Percentiles rank a stretch among this genome's conserved stretches.
These are phyloP conservation scores for Vidua macroura DNA, from an alignment of 2,113 vertebrate species.

Conservation along the genomic window DNA sequence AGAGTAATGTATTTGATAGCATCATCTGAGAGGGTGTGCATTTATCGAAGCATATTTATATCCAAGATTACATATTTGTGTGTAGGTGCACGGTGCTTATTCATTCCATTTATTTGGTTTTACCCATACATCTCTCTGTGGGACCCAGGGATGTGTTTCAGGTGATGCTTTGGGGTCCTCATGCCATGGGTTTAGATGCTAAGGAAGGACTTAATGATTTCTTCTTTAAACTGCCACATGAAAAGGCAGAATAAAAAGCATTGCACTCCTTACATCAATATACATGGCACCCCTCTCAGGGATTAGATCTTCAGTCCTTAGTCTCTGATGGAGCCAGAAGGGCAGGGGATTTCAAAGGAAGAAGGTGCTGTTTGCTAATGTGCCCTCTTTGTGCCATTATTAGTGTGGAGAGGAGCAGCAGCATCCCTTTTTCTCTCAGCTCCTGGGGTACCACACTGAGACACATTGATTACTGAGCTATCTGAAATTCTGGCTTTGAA, in stretches of 20 bases:
- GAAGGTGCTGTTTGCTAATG: background rate
- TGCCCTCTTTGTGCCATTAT: background rate
- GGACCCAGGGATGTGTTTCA: background rate
- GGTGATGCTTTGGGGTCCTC: background rate
- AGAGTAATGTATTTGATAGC: conserved; percentile 19
- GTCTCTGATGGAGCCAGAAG: background rate
- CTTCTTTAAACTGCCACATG: background rate
- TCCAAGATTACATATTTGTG: background rate
- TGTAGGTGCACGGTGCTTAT: background rate
- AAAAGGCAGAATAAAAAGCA: background rate
- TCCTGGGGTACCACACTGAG: background rate
- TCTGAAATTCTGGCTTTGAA: background rate
- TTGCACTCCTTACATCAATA: background rate
- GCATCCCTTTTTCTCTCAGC: background rate
- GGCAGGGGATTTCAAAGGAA: background rate
- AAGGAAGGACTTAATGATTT: background rate
- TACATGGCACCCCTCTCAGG: background rate
- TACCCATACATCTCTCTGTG: background rate
- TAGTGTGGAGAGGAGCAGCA: background rate
- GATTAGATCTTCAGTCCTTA: background rate
- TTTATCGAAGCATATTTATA: background rate
- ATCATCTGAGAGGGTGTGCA: background rate
- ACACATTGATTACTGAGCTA: background rate
- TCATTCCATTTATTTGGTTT: background rate
- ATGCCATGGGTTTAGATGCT: background rate